Evolutionary conservation across 2,888 invertebrate genomes (phyloP).

Genomic region (Hedya salicella): DNA sequence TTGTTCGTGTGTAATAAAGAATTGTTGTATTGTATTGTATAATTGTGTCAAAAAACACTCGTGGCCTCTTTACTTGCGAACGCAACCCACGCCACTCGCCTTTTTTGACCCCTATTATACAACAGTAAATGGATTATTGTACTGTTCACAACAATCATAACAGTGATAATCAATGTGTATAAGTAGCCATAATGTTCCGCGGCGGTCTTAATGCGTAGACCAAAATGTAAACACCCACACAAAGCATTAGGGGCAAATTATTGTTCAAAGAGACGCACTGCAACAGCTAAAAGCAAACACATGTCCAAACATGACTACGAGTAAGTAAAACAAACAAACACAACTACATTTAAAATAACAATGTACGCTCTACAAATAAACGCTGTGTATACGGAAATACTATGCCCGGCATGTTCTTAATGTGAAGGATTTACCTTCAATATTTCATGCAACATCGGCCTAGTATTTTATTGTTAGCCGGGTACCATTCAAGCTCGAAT

Average conservation of each 20-base stretch:
- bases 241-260: neutral
- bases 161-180: too few relatives aligned
- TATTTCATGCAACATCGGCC: neutral
- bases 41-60: too few relatives aligned
- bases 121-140: too few relatives aligned
- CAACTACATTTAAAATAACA: conserved; percentile 10
- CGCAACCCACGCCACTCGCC: too few relatives aligned
- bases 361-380: conserved; percentile 18
- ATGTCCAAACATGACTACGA: conserved; percentile 5
- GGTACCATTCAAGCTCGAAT: neutral
- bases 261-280: neutral
- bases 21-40: too few relatives aligned
- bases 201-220: too few relatives aligned
- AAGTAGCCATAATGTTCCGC: too few relatives aligned
- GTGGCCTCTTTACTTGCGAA: too few relatives aligned
- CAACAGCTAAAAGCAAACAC: conserved; percentile 13
- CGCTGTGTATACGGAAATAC: neutral
- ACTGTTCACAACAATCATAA: neutral
- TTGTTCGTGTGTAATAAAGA: too few relatives aligned
- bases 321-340: conserved; percentile 19
- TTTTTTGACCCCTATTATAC: too few relatives aligned
- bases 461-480: neutral
- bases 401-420: neutral
- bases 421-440: conserved; percentile 11
- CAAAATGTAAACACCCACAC: neutral